phyloP scores from a whole-genome alignment of 2,113 vertebrate species.

The Lipotes vexillifer region DNA sequence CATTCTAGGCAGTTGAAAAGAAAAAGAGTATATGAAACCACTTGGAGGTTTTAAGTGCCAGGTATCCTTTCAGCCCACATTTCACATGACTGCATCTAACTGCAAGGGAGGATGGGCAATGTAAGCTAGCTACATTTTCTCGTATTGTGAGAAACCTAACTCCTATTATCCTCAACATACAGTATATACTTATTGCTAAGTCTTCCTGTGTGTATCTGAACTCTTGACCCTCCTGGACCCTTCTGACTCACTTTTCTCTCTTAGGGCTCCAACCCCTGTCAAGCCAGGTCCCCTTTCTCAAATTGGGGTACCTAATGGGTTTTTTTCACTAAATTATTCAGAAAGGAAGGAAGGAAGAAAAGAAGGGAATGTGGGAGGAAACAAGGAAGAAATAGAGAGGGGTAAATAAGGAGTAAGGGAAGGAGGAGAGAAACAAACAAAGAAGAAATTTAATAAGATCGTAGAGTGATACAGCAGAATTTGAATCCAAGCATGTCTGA shows the following conservation, averaged over 20 bases:
- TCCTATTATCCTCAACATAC: fast-evolving
- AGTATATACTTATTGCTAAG: neutral
- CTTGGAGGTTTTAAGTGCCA: neutral
- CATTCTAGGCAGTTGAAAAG: neutral
- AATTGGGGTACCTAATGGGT: neutral
- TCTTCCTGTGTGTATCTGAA: neutral
- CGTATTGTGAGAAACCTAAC: neutral
- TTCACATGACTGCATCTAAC: neutral
- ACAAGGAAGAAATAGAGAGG: neutral
- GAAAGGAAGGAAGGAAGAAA: neutral
- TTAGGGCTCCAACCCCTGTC: neutral
- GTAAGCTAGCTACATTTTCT: neutral
- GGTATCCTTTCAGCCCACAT: neutral
- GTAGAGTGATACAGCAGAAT: neutral
- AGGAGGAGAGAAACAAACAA: neutral
- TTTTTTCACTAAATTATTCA: neutral
- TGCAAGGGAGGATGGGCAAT: neutral
- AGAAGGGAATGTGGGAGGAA: neutral
- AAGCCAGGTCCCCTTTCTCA: neutral
- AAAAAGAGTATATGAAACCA: neutral
- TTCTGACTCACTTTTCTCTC: neutral
- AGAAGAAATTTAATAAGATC: neutral
- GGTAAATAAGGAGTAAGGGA: neutral
- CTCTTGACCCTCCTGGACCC: neutral
- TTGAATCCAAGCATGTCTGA: neutral